Conservation (phyloP, 2,113 vertebrate species). For the Poicephalus meyeri region DNA sequence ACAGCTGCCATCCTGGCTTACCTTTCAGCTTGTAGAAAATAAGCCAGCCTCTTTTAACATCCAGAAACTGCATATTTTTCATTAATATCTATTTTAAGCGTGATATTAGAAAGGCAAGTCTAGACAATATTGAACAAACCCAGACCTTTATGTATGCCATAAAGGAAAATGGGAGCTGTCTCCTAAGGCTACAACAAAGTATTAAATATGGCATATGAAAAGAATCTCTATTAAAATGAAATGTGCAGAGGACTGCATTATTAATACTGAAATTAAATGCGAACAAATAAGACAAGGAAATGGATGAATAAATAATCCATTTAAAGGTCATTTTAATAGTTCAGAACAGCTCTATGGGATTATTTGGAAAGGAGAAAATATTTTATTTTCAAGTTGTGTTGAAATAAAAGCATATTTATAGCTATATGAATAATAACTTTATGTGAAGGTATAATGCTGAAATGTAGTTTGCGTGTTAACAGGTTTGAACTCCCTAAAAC, state of each 20-base stretch:
- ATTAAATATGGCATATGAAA: constrained; percentile 9
- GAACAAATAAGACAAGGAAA: constrained; percentile 48
- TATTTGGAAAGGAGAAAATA: constrained; percentile 26
- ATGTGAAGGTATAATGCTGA: not conserved
- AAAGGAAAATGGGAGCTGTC: constrained; percentile 24
- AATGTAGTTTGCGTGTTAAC: not conserved
- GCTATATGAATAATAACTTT: not conserved
- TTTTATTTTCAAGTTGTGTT: not conserved
- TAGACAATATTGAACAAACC: constrained; percentile 15
- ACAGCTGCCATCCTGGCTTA: not conserved
- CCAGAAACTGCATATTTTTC: not conserved
- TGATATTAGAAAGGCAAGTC: not conserved
- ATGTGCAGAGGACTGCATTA: constrained; percentile 18
- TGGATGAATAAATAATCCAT: constrained; percentile 51
- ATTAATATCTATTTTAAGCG: not conserved
- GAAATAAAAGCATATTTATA: not conserved
- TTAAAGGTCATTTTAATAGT: constrained; percentile 36
- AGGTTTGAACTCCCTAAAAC: not conserved
- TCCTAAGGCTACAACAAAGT: constrained; percentile 25
- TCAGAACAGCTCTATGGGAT: not conserved
- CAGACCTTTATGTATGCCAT: not conserved
- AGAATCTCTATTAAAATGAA: constrained; percentile 41
- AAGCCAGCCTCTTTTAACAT: not conserved
- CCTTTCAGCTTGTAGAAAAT: not conserved
- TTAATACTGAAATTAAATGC: constrained; percentile 53